Base-by-base conservation (phyloP, 2,113 vertebrate genomes). In the Dromas ardeola region DNA sequence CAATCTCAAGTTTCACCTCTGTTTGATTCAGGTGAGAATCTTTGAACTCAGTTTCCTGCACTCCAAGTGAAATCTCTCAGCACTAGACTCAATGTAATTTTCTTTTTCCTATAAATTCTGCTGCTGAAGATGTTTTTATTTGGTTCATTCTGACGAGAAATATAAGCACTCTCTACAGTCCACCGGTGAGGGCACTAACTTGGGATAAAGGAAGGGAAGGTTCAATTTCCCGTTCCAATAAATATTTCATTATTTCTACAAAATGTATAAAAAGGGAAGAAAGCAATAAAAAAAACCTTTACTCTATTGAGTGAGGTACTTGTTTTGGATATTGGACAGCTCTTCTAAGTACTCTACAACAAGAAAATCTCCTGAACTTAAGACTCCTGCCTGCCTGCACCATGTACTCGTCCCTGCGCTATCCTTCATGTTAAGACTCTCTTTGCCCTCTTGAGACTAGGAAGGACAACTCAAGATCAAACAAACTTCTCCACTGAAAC, bases 341-440 rank as follows among this genome's bases (percentile, higher is more conserved):
- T 73, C 27, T 30, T 10, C 30, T 21, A 27, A 86, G 38, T 45
- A 17, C 11, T 36, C 25, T 16, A 17, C 6, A 43, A 3, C 1
- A 26, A 38, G 62, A 27, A 55, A 50, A 8, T 23, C 19, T 76
- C 22, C 69, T 17, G 36, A 76, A 34, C 8, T 42, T 32, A 32
- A 36, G 20, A 3, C 12, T 81, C 50, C 52, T 74, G 19, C 26
- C 72, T 80, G 15, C 20, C 47, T 8, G 3, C 16, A 42, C 8
- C 4, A 2, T 0, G 0, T 13, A 6, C 42, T 66, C 50, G 26
- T 26, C 65, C 17, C 34, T 30, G 67, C 1, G 0, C 42, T 29
- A n/a, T 2, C 65, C 45, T 40, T 69, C 38, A 2, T 1, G 23
- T 7, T 29, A 38, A 47, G 50, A 72, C 19, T 38, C 13, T 52